These are phyloP conservation scores for Cheilosia scutellata DNA, from an alignment of 2,888 invertebrate genomes.

Conservation along the genomic window DNA sequence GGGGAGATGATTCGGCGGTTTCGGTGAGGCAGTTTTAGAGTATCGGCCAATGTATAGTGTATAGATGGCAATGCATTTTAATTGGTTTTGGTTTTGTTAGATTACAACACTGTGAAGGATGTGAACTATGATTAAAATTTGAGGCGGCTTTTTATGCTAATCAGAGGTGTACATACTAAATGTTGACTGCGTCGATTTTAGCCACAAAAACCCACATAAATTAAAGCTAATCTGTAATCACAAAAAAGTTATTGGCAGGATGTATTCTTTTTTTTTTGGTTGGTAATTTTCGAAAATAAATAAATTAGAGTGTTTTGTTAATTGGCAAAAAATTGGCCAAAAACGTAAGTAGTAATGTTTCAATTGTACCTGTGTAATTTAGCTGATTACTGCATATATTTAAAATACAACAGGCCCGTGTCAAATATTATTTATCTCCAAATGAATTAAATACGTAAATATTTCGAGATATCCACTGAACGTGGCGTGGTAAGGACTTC, in stretches of 20 bases:
- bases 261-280: not conserved
- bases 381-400: no score
- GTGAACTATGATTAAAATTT: slow-evolving; percentile 43
- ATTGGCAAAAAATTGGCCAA: slow-evolving; percentile 20
- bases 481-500: no score
- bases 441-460: no score
- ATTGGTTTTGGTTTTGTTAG: slow-evolving; percentile 71
- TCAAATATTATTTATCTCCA: no score
- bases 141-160: slow-evolving; percentile 50
- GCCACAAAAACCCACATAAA: slow-evolving; percentile 43
- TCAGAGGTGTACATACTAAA: slow-evolving; percentile 41
- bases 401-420: no score
- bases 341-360: no score
- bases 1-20: not conserved
- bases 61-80: slow-evolving; percentile 63
- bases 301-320: slow-evolving; percentile 34
- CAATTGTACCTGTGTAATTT: no score
- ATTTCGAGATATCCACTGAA: no score
- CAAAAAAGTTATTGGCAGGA: not conserved
- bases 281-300: slow-evolving; percentile 11
- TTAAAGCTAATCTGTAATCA: slow-evolving; percentile 19
- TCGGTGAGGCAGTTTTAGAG: slow-evolving; percentile 13
- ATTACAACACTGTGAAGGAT: slow-evolving; percentile 59
- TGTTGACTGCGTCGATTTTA: not conserved
- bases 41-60: not conserved